These are phyloP conservation scores for Bradypodion ventrale DNA, from an alignment of 2,797 vertebrate genomes.

Conservation along the genomic window DNA sequence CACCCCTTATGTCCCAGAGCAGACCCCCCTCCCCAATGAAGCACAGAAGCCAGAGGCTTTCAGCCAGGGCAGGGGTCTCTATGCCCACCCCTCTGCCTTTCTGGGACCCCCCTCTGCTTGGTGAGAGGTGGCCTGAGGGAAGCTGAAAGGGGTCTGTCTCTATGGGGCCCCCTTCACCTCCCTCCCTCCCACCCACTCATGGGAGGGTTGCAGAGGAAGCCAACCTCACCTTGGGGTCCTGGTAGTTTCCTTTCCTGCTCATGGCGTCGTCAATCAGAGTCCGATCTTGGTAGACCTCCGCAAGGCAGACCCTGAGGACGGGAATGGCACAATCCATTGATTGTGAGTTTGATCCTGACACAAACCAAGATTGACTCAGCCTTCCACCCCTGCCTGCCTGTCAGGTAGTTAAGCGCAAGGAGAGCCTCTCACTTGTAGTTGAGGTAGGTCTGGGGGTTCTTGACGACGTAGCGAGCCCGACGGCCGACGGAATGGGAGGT, in stretches of 20 bases:
- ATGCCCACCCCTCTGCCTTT: too few relatives aligned
- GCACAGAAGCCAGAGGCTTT: too few relatives aligned
- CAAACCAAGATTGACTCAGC: too few relatives aligned
- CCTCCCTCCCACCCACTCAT: too few relatives aligned
- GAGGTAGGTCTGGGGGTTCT: constrained; percentile 90
- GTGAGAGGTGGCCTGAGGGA: background rate
- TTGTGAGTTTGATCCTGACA: too few relatives aligned
- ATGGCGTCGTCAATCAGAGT: constrained; percentile 81
- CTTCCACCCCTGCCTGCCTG: too few relatives aligned
- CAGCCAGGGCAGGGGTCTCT: too few relatives aligned
- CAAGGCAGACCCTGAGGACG: constrained; percentile 88
- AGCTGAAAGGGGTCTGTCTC: background rate
- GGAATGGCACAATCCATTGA: background rate
- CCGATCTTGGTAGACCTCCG: constrained; percentile 94
- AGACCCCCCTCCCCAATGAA: too few relatives aligned
- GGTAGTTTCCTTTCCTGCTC: constrained; percentile 82
- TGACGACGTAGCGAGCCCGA: constrained; percentile 90
- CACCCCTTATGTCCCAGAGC: too few relatives aligned
- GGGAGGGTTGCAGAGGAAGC: too few relatives aligned
- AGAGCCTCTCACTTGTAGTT: constrained; percentile 86
- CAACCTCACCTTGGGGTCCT: constrained; percentile 82
- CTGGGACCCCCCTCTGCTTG: too few relatives aligned
- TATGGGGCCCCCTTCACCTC: too few relatives aligned
- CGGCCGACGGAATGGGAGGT: constrained; percentile 90
- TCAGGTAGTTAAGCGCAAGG: background rate